Evolutionary conservation across 2,113 vertebrate species (phyloP), one percentile per base, ranked within the genome.

Genomic region (Amphiprion ocellaris): DNA sequence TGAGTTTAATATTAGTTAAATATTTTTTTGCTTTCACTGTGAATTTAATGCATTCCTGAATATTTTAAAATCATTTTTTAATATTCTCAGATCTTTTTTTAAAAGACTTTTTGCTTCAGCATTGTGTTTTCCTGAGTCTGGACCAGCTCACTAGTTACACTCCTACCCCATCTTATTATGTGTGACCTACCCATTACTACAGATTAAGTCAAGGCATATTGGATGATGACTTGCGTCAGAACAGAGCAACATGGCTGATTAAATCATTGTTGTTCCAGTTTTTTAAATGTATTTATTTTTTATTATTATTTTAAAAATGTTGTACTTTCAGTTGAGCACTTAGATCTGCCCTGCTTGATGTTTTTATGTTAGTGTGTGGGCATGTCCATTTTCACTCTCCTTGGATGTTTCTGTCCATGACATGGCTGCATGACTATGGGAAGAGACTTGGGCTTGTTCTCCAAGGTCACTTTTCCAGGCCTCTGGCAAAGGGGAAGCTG

Each of bases 381-480:
- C 12, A 61, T 77, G 74, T 59, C 52, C 28, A 65, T 69, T 86
- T 78, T 67, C 33, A 74, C 46, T 79, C 50, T 69, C 59, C 30
- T 30, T 76, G 50, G 46, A 53, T 77, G 75, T 83, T 62, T 56
- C 26, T 82, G 83, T 69, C 50, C 68, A 6, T 82, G 72, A 77
- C 77, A 87, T 72, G 54, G 72, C 77, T 84, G 64, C 82, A 84
- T 89, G 77, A 81, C 74, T 86, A 60, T 84, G 77, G 80, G 78
- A 88, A 85, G 79, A 83, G 72, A 53, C 73, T 87, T 72, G 74
- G 89, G 69, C 69, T 86, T 86, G 77, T 85, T 86, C 78, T 91
- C 59, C 84, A 87, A 89, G 84, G 88, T 91, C 91, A 91, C 83
- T 89, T 84, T 82, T 91, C 74, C 74, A 85, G 78, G 77, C 80